phyloP scores from a whole-genome alignment of 2,888 invertebrate genomes.

The Mesorhabditis spiculigera region DNA sequence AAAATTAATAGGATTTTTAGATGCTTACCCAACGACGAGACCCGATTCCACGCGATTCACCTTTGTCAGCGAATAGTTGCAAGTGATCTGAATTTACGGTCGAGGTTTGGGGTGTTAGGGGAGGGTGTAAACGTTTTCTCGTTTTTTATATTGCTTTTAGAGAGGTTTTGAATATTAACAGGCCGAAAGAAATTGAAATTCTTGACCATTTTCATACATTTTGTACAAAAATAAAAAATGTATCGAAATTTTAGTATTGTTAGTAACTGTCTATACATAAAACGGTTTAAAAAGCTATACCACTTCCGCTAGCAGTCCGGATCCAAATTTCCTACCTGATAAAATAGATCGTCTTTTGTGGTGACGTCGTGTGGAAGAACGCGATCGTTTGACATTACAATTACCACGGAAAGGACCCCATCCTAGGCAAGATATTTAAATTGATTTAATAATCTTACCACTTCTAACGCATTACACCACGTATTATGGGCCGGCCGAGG shows the following conservation, averaged over 20 bases:
- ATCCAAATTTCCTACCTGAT: constrained; percentile 33
- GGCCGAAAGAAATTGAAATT: too few species aligned
- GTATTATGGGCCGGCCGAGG: constrained; percentile 47
- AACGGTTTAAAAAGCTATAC: constrained; percentile 10
- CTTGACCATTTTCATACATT: too few species aligned
- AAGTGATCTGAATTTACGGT: constrained; percentile 21
- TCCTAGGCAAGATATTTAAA: constrained; percentile 30
- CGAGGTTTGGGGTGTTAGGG: background rate
- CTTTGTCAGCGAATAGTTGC: constrained; percentile 25
- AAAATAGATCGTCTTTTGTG: constrained; percentile 56
- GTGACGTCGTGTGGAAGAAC: constrained; percentile 55
- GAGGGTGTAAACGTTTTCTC: too few species aligned
- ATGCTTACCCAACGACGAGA: constrained; percentile 47
- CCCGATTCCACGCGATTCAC: constrained; percentile 34
- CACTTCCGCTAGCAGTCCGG: constrained; percentile 15
- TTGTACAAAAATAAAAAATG: too few species aligned
- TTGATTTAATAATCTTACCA: constrained; percentile 22
- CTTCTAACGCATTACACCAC: constrained; percentile 52
- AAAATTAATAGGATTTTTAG: background rate
- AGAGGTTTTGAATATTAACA: too few species aligned
- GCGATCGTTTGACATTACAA: constrained; percentile 53
- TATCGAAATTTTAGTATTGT: too few species aligned
- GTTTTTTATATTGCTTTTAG: too few species aligned
- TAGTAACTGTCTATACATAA: too few species aligned
- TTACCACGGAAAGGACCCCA: constrained; percentile 40